Evolutionary conservation across 2,113 vertebrate species (phyloP), one percentile per base, ranked within the genome.

Genomic region (Istiophorus platypterus): DNA sequence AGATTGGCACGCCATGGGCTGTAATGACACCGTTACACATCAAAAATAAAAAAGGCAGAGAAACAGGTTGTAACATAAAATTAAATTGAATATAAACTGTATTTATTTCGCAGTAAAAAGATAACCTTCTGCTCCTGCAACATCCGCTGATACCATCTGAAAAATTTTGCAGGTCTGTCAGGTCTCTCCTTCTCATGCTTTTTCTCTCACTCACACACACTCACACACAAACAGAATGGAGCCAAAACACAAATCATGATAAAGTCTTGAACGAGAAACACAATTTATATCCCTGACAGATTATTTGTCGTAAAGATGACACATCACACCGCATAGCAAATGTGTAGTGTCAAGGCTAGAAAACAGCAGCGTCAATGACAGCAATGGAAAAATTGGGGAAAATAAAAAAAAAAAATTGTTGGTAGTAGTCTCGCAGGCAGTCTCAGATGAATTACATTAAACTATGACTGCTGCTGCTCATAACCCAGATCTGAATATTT

Each of bases 161-260:
- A 47, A 67, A 82, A 89, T 78, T 71, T 51, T 84, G 37, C 76
- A 66, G 69, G 81, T 86, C 72, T 79, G 62, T 80, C 78, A 26
- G 34, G 70, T 75, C 24, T 68, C 18, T 72, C 34, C 29, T 63
- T 37, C 12, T 61, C 51, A 26, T 29, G 31, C 3, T 12, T 65
- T 72, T 75, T n/a, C n/a, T n/a, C n/a, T n/a, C n/a, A n/a, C n/a
- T 81, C 79, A 88, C 75, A 78, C 64, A 34, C 31, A 2, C 31
- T 34, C 37, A 15, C 24, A 62, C 56, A 72, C 66, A 67, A n/a
- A 52, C 37, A 6, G n/a, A 78, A 62, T 0, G 6, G 11, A 58
- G 66, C 57, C 62, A 70, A 66, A 66, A 64, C 62, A 52, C 20
- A 54, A 41, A 67, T 62, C 24, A 54, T 13, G 8, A 54, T 65